Evolutionary conservation across 2,113 vertebrate genomes (phyloP).

Genomic region (Progne subis): DNA sequence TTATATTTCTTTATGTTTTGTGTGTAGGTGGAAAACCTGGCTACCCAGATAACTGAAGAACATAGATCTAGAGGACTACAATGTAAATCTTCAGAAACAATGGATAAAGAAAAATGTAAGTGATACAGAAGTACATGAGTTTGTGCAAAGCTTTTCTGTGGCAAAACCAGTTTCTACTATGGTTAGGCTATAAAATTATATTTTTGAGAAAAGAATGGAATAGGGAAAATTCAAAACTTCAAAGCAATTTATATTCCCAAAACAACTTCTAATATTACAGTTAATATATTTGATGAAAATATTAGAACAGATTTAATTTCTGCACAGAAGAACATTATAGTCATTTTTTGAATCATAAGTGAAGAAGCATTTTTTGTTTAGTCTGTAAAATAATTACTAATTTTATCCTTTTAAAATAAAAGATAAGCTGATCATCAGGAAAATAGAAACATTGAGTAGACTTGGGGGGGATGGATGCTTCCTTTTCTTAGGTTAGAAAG

Average conservation of each 20-base stretch:
- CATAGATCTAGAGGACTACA: not conserved
- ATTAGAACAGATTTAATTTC: not conserved
- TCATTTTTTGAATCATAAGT: rapidly evolving
- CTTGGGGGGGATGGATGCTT: not conserved
- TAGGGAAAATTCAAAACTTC: not conserved
- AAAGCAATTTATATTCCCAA: not conserved
- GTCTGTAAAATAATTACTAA: not conserved
- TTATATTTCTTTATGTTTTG: not conserved
- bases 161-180: not conserved
- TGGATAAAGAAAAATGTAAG: slow-evolving; percentile 48
- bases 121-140: not conserved
- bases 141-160: not conserved
- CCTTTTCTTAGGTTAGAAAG: not conserved
- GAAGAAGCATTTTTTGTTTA: not conserved
- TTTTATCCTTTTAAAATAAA: not conserved
- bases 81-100: not conserved
- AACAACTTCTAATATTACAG: not conserved
- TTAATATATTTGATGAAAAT: not conserved
- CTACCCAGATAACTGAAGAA: slow-evolving; percentile 27
- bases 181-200: not conserved
- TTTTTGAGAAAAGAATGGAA: not conserved
- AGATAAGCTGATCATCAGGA: not conserved
- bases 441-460: not conserved
- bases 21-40: slow-evolving; percentile 54
- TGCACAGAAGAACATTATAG: not conserved